Base-by-base conservation (phyloP, 2,888 invertebrate genomes). In the Oxycera nigricornis region DNA sequence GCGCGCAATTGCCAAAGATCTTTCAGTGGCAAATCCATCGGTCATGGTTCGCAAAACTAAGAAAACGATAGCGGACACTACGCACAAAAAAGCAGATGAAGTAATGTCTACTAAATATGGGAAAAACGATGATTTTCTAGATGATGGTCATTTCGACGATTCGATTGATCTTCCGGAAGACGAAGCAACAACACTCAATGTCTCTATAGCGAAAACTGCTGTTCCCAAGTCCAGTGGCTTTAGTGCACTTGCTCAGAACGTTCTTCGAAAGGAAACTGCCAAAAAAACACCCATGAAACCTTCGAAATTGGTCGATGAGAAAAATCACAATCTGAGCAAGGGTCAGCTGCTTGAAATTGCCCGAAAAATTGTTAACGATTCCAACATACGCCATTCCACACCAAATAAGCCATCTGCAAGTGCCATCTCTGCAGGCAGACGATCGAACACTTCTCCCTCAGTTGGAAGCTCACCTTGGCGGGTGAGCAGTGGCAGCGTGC, bases 401-500 rank as follows among this genome's bases (percentile, higher is more conserved):
- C 84, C 84, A 0, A 61, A 81, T 30, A 79, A 78, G 46, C 20
- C 70, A 4, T 14, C 31, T 2, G 1, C 1, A 59, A 28, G 26
- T 2, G 7, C 59, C 28, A 20, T 4, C 3, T 20, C 41, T 1
- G n/a, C 28, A 11, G n/a, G n/a, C 26, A 62, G 20, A 9, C 17
- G 35, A 35, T 22, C 24, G 9, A 22, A 22, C 24, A 24, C n/a
- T 9, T 20, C 55, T 22, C 2, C 55, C 17, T 22, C 28, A 0
- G 78, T 76, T n/a, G 75, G 30, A 0, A 17, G 77, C 7, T 83
- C 84, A 6, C 85, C 84, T 0, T 84, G 85, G 84, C 82, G 84
- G n/a, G 81, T 82, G 0, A 68, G 80, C 1, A 80, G 81, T 31
- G 77, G 77, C 1, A 65, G 77, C n/a, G 72, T 84, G 24, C 84